Percentiles rank a stretch among this genome's conserved stretches.
These are phyloP conservation scores for Parazoanthus swiftii DNA, from an alignment of 92 coral and sea anemone genomes.

Conservation along the genomic window DNA sequence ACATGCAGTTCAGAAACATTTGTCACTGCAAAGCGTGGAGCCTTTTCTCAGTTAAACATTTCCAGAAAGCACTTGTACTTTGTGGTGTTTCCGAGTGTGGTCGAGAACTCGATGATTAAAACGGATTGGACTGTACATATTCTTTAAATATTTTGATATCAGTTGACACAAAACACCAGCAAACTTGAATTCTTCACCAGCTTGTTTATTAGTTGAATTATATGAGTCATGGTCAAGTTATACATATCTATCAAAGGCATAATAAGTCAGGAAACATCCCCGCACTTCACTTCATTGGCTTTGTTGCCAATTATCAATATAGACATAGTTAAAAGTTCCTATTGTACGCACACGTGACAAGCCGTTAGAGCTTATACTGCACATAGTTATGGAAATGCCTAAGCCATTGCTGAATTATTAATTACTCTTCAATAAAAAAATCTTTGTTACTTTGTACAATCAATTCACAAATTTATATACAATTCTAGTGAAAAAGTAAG, in stretches of 20 bases:
- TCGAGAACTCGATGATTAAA: not conserved
- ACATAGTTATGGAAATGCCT: conserved; percentile 44
- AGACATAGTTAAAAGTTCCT: conserved; percentile 51
- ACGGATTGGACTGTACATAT: not conserved
- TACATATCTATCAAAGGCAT: conserved; percentile 12
- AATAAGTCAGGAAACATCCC: conserved; percentile 8
- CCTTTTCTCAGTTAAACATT: conserved; percentile 21
- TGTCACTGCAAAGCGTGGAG: not conserved
- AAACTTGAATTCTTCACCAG: conserved; percentile 32
- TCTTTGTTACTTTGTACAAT: conserved; percentile 42
- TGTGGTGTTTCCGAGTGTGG: not conserved
- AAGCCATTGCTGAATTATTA: conserved; percentile 30
- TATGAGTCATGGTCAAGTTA: conserved; percentile 1
- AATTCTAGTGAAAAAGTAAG: conserved; percentile 10
- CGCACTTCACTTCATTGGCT: not conserved
- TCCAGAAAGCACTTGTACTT: not conserved
- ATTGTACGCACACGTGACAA: conserved; percentile 79
- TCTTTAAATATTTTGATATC: conserved; percentile 1
- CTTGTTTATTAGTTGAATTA: conserved; percentile 18
- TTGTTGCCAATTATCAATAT: not conserved
- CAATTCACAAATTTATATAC: conserved; percentile 37
- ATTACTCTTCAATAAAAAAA: conserved; percentile 38
- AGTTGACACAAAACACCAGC: conserved; percentile 11
- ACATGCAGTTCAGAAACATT: not conserved
- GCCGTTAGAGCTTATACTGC: conserved; percentile 64